These are phyloP conservation scores for Ruditapes philippinarum DNA, from an alignment of 1,140 invertebrate species.

Conservation along the genomic window DNA sequence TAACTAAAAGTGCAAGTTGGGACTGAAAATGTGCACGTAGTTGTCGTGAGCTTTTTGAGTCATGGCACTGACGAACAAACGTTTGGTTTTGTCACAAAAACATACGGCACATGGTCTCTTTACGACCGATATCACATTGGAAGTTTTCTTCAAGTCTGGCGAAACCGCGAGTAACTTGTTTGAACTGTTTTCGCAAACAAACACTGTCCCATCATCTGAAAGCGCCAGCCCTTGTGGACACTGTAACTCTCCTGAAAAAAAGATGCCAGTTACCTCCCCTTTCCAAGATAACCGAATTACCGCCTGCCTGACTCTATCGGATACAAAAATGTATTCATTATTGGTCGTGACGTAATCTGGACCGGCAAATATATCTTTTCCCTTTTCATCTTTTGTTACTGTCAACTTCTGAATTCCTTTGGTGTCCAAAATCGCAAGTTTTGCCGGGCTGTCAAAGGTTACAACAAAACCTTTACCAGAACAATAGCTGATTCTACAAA, in stretches of 20 bases:
- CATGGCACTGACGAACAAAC: too few relatives aligned
- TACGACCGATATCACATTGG: too few relatives aligned
- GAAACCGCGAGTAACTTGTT: too few relatives aligned
- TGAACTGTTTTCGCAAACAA: not conserved
- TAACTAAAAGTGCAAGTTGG: too few relatives aligned
- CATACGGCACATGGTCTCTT: too few relatives aligned
- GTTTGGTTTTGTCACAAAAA: too few relatives aligned
- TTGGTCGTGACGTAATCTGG: not conserved
- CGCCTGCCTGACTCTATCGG: not conserved
- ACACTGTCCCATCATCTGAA: not conserved
- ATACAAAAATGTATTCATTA: not conserved
- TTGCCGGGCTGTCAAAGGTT: not conserved
- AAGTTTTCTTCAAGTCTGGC: too few relatives aligned
- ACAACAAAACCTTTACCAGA: not conserved
- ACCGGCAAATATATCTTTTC: not conserved
- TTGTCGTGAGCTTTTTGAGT: too few relatives aligned
- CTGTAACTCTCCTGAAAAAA: not conserved
- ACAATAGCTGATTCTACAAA: not conserved
- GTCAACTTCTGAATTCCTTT: not conserved
- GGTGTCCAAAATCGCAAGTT: conserved; percentile 6
- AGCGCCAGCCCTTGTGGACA: not conserved
- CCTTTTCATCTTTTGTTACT: not conserved
- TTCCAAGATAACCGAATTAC: not conserved
- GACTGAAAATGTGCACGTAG: too few relatives aligned
- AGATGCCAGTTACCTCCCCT: not conserved